A percentile compares a stretch with the other conserved stretches of the same genome.
Conservation (phyloP, 1,140 invertebrate genomes). For the Trinorchestia longiramus region DNA sequence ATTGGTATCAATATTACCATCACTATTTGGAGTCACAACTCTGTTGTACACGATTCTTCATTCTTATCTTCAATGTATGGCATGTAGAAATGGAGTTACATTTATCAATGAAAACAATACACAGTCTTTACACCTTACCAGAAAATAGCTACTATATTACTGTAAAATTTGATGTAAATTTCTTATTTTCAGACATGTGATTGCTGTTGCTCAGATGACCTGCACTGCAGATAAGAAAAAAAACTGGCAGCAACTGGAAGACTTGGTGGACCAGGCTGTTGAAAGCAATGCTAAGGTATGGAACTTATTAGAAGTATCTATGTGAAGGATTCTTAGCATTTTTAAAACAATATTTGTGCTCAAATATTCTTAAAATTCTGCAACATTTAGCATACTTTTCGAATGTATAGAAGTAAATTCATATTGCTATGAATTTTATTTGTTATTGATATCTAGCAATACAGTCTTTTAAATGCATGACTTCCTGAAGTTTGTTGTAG, state of each 20-base stretch:
- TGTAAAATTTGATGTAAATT: no score
- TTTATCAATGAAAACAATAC: not conserved
- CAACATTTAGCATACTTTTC: not conserved
- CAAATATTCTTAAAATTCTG: no score
- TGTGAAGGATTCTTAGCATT: not conserved
- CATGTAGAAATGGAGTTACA: not conserved
- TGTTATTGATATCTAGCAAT: no score
- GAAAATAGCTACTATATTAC: no score
- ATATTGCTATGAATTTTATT: no score
- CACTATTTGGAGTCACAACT: not conserved
- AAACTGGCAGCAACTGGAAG: not conserved
- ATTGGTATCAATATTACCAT: not conserved
- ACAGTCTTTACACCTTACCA: not conserved
- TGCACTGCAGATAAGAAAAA: constrained; percentile 2
- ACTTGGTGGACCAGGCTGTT: not conserved
- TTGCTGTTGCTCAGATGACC: constrained; percentile 33
- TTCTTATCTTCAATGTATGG: not conserved
- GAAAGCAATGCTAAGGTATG: not conserved
- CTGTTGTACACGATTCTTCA: not conserved
- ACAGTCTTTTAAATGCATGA: no score
- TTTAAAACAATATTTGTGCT: not conserved
- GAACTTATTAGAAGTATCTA: not conserved
- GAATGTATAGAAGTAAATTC: not conserved
- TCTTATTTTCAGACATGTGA: not conserved
- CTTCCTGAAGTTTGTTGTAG: no score